A percentile compares a stretch with the other conserved stretches of the same genome.
phyloP scores from a whole-genome alignment of 53 echinoderm and acorn worm genomes.

The Stichopus horrens region DNA sequence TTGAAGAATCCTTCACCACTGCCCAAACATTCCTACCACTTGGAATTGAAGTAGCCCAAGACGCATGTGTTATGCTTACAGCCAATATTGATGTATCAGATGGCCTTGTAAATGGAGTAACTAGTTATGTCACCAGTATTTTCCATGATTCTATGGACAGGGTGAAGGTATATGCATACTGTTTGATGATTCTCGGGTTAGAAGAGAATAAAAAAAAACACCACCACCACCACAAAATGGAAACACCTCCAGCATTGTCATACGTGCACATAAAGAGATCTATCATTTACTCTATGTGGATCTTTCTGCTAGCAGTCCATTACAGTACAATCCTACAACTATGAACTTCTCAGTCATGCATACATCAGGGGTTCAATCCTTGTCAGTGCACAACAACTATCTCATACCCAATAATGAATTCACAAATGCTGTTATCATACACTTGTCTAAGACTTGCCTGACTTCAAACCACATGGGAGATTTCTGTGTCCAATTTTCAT shows the following conservation, averaged over 20 bases:
- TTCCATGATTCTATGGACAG: not conserved
- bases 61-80: conserved; percentile 18
- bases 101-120: conserved; percentile 52
- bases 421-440: not conserved
- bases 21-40: not conserved
- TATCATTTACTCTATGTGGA: no score
- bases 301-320: not conserved
- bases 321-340: not conserved
- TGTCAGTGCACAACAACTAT: not conserved
- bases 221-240: conserved; percentile 29
- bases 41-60: conserved; percentile 42
- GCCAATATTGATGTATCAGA: conserved; percentile 34
- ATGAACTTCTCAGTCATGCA: conserved; percentile 19
- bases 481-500: not conserved
- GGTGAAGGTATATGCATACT: conserved; percentile 38
- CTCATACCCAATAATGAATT: not conserved
- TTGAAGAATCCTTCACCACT: conserved; percentile 2
- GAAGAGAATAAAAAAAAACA: conserved; percentile 14
- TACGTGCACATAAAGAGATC: conserved; percentile 35
- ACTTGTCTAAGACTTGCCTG: conserved; percentile 23
- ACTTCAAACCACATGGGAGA: no score
- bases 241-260: not conserved
- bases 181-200: conserved; percentile 46
- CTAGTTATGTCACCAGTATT: conserved; percentile 4
- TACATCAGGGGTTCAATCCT: not conserved